Evolutionary conservation across 2,797 vertebrate species (phyloP).

Genomic region (Danio aesculapii): DNA sequence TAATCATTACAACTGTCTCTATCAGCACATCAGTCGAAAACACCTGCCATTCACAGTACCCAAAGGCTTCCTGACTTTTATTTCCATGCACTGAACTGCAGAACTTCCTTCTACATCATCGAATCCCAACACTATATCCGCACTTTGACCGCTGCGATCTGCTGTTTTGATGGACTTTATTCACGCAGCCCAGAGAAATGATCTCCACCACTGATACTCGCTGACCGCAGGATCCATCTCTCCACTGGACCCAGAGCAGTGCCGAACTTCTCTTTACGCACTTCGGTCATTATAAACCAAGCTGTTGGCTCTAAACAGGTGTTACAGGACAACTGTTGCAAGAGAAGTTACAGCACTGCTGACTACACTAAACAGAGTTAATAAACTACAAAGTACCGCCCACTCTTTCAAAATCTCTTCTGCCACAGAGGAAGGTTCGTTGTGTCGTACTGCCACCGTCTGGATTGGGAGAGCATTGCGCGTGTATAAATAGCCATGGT

Average conservation of each 20-base stretch:
- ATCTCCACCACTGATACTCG: slow-evolving; percentile 83
- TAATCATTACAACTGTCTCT: no score
- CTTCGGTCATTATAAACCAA: slow-evolving; percentile 73
- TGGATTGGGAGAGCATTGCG: neutral
- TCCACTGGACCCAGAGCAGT: slow-evolving; percentile 77
- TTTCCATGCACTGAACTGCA: neutral
- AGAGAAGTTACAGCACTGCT: neutral
- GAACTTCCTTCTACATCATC: slow-evolving; percentile 84
- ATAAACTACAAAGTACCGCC: slow-evolving; percentile 10
- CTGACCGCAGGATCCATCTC: slow-evolving; percentile 83
- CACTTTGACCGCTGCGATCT: slow-evolving; percentile 76
- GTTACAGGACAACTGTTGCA: neutral
- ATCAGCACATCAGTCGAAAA: no score
- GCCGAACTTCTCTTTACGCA: slow-evolving; percentile 71
- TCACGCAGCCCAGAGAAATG: slow-evolving; percentile 86
- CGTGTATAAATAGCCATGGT: neutral
- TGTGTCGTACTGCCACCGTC: slow-evolving; percentile 1
- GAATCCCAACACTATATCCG: slow-evolving; percentile 90
- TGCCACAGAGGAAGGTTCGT: neutral
- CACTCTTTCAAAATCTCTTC: neutral
- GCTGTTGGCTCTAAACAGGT: neutral
- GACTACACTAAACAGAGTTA: neutral
- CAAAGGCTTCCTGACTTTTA: neutral
- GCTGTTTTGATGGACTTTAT: slow-evolving; percentile 79
- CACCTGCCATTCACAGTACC: neutral